Evolutionary conservation across 2,888 invertebrate genomes (phyloP).

Genomic region (Ctenicera cuprea): DNA sequence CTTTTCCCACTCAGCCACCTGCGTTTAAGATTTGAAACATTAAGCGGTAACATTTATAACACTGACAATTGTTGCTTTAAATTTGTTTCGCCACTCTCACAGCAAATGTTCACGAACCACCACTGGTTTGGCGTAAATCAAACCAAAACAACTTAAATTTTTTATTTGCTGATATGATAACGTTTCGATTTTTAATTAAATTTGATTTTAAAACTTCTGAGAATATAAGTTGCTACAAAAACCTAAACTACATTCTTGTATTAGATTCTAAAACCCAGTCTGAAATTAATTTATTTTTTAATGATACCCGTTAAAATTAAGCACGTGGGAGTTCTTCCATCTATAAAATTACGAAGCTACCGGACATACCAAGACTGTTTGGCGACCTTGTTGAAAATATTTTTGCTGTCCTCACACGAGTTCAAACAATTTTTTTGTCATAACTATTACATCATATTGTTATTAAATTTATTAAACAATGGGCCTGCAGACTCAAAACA

Average conservation of each 20-base stretch:
- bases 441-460: slow-evolving; percentile 1
- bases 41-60: no score
- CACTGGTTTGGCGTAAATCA: no score
- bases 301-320: neutral
- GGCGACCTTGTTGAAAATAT: slow-evolving; percentile 1
- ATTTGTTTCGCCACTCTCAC: no score
- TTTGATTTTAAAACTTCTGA: neutral
- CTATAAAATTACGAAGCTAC: slow-evolving; percentile 3
- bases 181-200: neutral
- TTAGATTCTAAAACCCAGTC: neutral
- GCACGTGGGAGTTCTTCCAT: slow-evolving; percentile 12
- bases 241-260: neutral
- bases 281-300: neutral
- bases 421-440: neutral
- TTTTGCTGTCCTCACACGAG: neutral
- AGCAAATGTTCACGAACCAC: no score
- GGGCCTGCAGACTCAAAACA: neutral
- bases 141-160: no score
- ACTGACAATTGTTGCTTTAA: no score
- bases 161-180: neutral
- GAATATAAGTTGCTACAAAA: neutral
- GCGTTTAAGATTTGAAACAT: no score
- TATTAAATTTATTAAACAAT: neutral
- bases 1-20: no score
- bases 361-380: slow-evolving; percentile 15